Percentiles rank a stretch among this genome's conserved stretches.
phyloP scores from a whole-genome alignment of 2,888 invertebrate species.

The Nasonia oneida region DNA sequence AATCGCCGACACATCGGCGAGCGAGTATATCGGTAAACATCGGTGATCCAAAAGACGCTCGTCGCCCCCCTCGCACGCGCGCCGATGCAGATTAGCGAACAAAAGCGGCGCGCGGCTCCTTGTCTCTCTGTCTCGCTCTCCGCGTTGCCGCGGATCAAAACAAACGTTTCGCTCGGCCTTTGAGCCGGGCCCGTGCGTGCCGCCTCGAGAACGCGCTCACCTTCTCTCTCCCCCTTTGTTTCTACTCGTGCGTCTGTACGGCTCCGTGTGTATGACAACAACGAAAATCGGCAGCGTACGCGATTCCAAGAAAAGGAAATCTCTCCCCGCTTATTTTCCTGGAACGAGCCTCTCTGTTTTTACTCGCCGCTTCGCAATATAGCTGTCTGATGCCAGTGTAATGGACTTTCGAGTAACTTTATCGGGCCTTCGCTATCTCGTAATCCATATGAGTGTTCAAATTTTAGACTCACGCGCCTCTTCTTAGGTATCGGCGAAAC shows the following conservation, averaged over 20 bases:
- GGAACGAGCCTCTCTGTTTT: not conserved
- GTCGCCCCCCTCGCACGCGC: not conserved
- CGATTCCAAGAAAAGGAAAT: not conserved
- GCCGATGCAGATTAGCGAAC: not conserved
- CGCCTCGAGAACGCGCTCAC: not conserved
- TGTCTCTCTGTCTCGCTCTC: not conserved
- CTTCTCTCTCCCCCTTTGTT: slow-evolving; percentile 12
- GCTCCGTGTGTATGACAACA: not conserved
- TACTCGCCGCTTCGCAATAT: not conserved
- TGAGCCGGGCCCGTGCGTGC: not conserved
- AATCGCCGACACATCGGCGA: not conserved
- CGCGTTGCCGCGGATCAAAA: not conserved
- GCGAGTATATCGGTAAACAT: no score
- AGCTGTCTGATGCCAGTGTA: no score
- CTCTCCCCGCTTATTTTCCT: not conserved
- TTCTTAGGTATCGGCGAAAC: no score
- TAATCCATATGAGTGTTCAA: no score
- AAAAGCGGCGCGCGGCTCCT: not conserved
- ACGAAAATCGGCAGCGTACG: slow-evolving; percentile 4
- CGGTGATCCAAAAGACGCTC: not conserved
- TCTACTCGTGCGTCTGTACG: not conserved
- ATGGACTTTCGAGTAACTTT: no score
- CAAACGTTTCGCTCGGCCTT: not conserved
- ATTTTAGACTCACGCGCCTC: no score
- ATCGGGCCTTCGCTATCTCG: no score